Conservation (phyloP, 2,888 invertebrate genomes). For the Hipparchia semele region DNA sequence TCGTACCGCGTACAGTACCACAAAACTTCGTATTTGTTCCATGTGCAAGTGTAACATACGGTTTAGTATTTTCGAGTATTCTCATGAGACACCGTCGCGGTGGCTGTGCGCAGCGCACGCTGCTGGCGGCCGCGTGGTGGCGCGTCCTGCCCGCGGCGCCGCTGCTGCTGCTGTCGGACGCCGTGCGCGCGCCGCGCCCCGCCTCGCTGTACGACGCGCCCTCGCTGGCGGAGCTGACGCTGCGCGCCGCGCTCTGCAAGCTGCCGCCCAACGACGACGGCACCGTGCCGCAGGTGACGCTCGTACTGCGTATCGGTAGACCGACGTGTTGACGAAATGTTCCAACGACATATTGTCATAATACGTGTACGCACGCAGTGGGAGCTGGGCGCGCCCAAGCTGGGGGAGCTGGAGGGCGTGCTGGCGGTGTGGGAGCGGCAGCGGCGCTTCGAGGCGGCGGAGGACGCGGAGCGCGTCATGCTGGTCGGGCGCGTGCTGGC, state of each 20-base stretch:
- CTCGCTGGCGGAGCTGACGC: constrained; percentile 20
- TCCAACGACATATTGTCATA: too few species aligned
- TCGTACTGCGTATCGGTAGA: neutral
- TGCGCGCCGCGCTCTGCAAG: constrained; percentile 14
- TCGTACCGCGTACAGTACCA: too few species aligned
- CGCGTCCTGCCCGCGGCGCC: constrained; percentile 10
- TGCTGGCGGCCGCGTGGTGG: constrained; percentile 3
- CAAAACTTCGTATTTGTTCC: too few species aligned
- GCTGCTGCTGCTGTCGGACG: constrained; percentile 13
- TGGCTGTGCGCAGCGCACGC: neutral
- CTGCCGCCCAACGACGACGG: constrained; percentile 5
- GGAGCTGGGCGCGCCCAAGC: neutral
- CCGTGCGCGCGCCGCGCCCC: constrained; percentile 1
- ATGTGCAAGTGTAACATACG: too few species aligned
- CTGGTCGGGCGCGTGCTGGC: constrained; percentile 22
- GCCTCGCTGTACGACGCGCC: neutral
- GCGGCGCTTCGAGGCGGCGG: neutral
- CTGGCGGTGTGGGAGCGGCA: constrained; percentile 1
- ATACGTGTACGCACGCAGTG: neutral
- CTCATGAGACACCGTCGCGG: too few species aligned
- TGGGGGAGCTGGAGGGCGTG: neutral
- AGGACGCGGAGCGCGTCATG: constrained; percentile 11
- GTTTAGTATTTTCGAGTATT: too few species aligned
- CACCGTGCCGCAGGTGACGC: neutral
- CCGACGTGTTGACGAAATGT: too few species aligned